Evolutionary conservation across 2,113 vertebrate species (phyloP).

Genomic region (Phyllostomus hastatus): DNA sequence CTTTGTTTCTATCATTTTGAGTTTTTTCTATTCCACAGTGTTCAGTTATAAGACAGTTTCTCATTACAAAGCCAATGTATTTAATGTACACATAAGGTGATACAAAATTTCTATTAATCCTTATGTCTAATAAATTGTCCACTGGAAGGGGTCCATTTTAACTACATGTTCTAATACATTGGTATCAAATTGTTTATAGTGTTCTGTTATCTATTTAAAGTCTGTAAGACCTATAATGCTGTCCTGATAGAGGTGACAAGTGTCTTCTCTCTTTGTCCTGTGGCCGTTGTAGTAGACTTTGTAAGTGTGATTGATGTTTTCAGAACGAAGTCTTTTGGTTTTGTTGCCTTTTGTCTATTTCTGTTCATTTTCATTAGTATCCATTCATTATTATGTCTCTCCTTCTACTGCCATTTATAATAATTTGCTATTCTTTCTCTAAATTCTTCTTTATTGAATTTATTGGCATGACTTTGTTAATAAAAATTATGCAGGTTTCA

Average conservation of each 20-base stretch:
- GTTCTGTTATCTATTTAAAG: neutral
- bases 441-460: neutral
- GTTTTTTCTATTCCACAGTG: neutral
- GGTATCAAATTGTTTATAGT: neutral
- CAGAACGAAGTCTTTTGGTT: neutral
- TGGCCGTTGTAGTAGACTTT: neutral
- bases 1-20: neutral
- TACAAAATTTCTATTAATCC: neutral
- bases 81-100: neutral
- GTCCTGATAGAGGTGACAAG: too few relatives aligned
- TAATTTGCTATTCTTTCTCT: neutral
- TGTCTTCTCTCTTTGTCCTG: neutral
- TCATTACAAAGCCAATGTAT: neutral
- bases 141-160: neutral
- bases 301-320: neutral
- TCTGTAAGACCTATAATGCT: neutral
- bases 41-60: neutral
- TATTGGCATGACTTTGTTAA: too few relatives aligned
- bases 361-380: neutral
- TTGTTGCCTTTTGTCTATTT: neutral
- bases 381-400: neutral
- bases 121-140: neutral
- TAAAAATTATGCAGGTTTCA: too few relatives aligned
- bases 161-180: neutral
- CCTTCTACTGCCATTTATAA: neutral